These are phyloP conservation scores for Ormyrus thymus DNA, from an alignment of 2,888 invertebrate species.

Conservation along the genomic window DNA sequence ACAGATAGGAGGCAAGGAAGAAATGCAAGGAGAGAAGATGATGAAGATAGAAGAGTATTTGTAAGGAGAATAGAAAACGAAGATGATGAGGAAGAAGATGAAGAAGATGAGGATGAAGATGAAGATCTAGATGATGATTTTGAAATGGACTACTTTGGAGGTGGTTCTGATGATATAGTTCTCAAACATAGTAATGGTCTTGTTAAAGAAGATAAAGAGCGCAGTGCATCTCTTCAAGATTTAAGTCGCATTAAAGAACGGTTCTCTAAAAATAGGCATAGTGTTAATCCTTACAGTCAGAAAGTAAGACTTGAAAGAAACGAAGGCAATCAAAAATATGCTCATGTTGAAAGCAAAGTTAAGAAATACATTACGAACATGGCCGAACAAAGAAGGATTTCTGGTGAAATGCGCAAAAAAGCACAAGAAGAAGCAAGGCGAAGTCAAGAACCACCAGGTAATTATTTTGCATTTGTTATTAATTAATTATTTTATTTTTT, in stretches of 20 bases:
- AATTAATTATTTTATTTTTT: constrained; percentile 2
- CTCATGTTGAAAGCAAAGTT: constrained; percentile 69
- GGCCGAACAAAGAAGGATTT: constrained; percentile 58
- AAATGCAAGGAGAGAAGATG: constrained; percentile 7
- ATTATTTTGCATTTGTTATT: constrained; percentile 2
- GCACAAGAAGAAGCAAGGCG: constrained; percentile 44
- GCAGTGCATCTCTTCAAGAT: constrained; percentile 71
- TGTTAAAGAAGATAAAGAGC: constrained; percentile 60
- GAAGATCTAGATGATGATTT: constrained; percentile 63
- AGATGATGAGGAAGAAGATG: constrained; percentile 60
- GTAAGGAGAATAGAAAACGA: constrained; percentile 32
- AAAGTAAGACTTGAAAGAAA: constrained; percentile 52
- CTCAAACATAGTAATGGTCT: constrained; percentile 58
- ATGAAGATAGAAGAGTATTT: constrained; percentile 12
- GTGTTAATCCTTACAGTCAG: constrained; percentile 50
- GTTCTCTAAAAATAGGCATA: constrained; percentile 33
- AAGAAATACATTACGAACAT: constrained; percentile 67
- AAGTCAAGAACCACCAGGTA: constrained; percentile 38
- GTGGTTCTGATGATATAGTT: constrained; percentile 66
- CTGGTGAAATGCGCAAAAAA: constrained; percentile 54
- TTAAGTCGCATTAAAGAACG: constrained; percentile 58
- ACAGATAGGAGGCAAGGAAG: constrained; percentile 18
- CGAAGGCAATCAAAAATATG: constrained; percentile 57
- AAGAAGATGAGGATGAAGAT: constrained; percentile 59
- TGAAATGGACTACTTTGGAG: constrained; percentile 64